Base-by-base conservation (phyloP, 2,888 invertebrate genomes). In the Dermolepida albohirtum region DNA sequence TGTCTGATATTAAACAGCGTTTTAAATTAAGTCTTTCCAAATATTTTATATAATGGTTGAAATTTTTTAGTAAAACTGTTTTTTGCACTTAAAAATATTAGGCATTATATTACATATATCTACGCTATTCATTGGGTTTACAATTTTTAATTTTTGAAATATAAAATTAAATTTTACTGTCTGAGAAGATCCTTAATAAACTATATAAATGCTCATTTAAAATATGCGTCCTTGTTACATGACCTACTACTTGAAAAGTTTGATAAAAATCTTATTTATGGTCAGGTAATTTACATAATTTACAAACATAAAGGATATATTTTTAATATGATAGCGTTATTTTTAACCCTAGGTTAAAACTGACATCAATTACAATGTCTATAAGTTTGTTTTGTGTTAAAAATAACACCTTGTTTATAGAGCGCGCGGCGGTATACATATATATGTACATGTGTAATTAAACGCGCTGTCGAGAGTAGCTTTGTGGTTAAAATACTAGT, bases 321-420 rank as follows among this genome's bases (percentile, higher is more conserved):
- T 40, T 54, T 54, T 54, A 54, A 54, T 54, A 54, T 14, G 12
- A 51, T 27, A 7, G 17, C 17, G 54, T 40, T 54, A 54, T 54
- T 54, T 54, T 16, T 39, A 54, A 16, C 40, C 16, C 6, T n/a
- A 39, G 40, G 54, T 16, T 54, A 54, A 54, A 54, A 40, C 39
- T 40, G 40, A 22, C 54, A 10, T 16, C 40, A 39, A 40, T 54
- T 54, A 54, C 4, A 17, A 54, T 17, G 40, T 16, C 40, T 54
- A 14, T 16, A 54, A 54, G 16, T 54, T 40, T 17, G n/a, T 17
- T 5, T 14, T 14, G n/a, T 17, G 54, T 39, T 54, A 54, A 54
- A 54, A 54, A 54, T 54, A 54, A 40, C 54, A 6, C 16, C 8
- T 14, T 54, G 40, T 17, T 34, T 34, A 52, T 34, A 12, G 40